Percentiles rank a stretch among this genome's conserved stretches.
phyloP scores from a whole-genome alignment of 2,113 vertebrate genomes.

The Oenanthe melanoleuca region DNA sequence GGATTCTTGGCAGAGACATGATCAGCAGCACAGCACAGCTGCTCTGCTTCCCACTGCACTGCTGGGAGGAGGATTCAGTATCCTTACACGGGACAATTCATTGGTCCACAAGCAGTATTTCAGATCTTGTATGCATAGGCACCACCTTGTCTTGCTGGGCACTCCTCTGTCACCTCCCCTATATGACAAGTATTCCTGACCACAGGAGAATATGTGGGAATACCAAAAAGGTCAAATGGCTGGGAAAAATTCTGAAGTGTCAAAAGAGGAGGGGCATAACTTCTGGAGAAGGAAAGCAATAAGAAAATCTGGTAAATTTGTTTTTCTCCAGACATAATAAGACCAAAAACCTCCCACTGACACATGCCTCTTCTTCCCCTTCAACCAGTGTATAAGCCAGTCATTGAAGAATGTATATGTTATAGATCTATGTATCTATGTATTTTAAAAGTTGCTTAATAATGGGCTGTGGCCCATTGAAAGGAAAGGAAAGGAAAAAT shows the following conservation, averaged over 20 bases:
- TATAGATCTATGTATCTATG: not conserved
- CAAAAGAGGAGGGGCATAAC: not conserved
- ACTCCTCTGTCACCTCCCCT: not conserved
- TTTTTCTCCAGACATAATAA: not conserved
- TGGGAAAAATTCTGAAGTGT: not conserved
- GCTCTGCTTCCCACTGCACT: not conserved
- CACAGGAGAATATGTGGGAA: not conserved
- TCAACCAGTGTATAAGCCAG: not conserved
- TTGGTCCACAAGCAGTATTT: not conserved
- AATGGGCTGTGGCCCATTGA: not conserved
- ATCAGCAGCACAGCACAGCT: not conserved
- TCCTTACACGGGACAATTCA: not conserved
- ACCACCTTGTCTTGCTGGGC: not conserved
- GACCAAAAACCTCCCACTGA: not conserved
- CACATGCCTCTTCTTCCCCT: not conserved
- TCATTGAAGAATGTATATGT: not conserved
- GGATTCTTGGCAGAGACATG: not conserved
- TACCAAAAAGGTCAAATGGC: not conserved
- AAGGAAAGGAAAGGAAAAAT: conserved; percentile 30
- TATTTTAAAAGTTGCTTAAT: conserved; percentile 43
- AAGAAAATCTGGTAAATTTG: not conserved
- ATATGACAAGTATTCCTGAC: not conserved
- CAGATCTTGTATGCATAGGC: not conserved
- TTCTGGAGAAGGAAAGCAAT: conserved; percentile 2
- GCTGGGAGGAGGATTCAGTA: not conserved